Base-by-base conservation (phyloP, 2,113 vertebrate genomes). In the Nettapus auritus region DNA sequence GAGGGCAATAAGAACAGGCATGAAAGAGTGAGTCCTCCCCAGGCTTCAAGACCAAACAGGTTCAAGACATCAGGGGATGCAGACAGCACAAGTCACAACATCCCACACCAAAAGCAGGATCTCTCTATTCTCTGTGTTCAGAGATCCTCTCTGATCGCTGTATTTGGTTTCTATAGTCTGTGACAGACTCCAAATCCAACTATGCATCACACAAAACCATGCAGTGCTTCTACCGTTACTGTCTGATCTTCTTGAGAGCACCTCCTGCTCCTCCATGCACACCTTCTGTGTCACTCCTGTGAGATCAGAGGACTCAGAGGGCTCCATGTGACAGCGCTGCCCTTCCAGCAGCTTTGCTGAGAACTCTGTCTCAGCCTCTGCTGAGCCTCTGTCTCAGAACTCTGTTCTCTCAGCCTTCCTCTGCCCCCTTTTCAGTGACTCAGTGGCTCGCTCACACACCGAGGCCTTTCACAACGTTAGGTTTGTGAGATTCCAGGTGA, bases 131-230 rank as follows among this genome's bases (percentile, higher is more conserved):
- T 69, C 60, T 20, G 13, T 0, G 20, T 48, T 48, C 20, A 48
- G 46, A 48, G 46, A 48, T 48, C 46, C 46, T 22, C 46, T 48
- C 11, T 21, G 20, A 22, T 48, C 46, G 6, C 46, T 48, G 2
- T 5, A 1, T 9, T 38, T 17, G n/a, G n/a, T 71, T 59, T 59
- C 68, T 48, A 46, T 59, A 50, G 8, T 42, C 46, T 5, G 2
- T n/a, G 42, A 6, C 0, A 3, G 55, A 52, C 60, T 81, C 55
- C 29, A 12, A 33, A 36, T 6, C 11, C 76, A 73, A 6, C 33
- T 11, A 4, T 0, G 1, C 38, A n/a, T 22, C 75, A 28, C 0
- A 2, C 44, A 52, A 64, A 34, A 33, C 1, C 1, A 9, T 29
- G 75, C 53, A 53, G 86, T 0, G 2, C 76, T 57, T 40, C 60